These are phyloP conservation scores for Mustela lutreola DNA, from an alignment of 2,113 vertebrate species.

Conservation along the genomic window DNA sequence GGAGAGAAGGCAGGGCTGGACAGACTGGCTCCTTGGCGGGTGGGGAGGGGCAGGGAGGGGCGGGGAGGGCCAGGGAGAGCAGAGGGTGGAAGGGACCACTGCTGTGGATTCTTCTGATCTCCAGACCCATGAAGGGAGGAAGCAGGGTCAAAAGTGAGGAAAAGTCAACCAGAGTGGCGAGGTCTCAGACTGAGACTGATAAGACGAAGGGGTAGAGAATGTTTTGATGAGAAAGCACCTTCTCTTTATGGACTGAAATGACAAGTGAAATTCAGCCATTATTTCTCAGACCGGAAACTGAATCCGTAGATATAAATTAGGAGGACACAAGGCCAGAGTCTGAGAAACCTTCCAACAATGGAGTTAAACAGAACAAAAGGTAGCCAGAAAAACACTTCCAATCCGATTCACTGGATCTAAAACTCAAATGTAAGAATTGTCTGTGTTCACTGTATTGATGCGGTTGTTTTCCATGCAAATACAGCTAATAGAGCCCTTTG, in stretches of 20 bases:
- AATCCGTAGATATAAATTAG: constrained; percentile 7
- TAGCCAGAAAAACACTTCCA: constrained; percentile 24
- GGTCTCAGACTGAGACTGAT: not conserved
- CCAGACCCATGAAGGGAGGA: not conserved
- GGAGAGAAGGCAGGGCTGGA: not conserved
- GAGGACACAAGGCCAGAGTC: constrained; percentile 14
- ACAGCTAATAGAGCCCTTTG: not conserved
- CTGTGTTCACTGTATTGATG: not conserved
- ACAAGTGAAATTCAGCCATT: constrained; percentile 3
- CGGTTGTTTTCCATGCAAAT: not conserved
- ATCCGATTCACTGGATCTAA: not conserved
- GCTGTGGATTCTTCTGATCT: constrained; percentile 44
- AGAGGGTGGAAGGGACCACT: constrained; percentile 36
- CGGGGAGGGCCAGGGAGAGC: not conserved
- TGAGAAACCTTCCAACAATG: not conserved
- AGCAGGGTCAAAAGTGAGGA: not conserved
- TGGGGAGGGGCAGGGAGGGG: not conserved
- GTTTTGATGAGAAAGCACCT: not conserved
- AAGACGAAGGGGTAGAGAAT: not conserved
- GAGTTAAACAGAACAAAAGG: not conserved
- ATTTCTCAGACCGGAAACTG: constrained; percentile 47
- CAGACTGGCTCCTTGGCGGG: not conserved
- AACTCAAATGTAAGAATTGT: not conserved
- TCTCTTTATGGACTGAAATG: constrained; percentile 16
- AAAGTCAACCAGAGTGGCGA: not conserved